phyloP scores from a whole-genome alignment of 2,888 invertebrate species.

The Endomychus coccineus region DNA sequence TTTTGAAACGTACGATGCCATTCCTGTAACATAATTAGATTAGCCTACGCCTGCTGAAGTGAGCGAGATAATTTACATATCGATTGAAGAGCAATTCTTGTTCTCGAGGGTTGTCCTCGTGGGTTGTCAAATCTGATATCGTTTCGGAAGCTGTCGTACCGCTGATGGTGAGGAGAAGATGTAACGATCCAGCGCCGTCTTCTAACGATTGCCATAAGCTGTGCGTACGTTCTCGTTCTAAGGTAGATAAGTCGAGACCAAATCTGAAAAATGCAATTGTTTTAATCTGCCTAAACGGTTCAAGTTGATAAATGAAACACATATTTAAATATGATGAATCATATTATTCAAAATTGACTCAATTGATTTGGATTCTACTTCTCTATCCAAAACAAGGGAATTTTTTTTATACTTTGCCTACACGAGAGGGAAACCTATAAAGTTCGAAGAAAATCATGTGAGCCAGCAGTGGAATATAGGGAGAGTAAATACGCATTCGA shows the following conservation, averaged over 20 bases:
- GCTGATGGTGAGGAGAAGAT: slow-evolving; percentile 86
- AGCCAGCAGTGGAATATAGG: no score
- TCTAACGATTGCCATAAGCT: slow-evolving; percentile 83
- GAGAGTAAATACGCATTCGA: no score
- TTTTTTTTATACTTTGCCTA: no score
- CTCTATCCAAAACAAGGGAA: no score
- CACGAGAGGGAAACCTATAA: no score
- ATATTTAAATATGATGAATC: no score
- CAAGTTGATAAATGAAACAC: no score
- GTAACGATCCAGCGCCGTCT: slow-evolving; percentile 79
- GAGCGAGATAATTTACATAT: slow-evolving; percentile 73
- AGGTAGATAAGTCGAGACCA: slow-evolving; percentile 9
- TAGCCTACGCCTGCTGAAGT: neutral
- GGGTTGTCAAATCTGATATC: slow-evolving; percentile 81
- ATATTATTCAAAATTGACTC: no score
- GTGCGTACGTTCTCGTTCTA: slow-evolving; percentile 76
- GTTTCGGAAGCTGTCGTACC: slow-evolving; percentile 91
- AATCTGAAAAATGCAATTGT: no score
- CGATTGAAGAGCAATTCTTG: slow-evolving; percentile 52
- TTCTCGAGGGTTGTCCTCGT: slow-evolving; percentile 73
- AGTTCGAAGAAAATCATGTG: no score
- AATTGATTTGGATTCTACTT: no score
- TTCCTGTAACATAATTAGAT: slow-evolving; percentile 46
- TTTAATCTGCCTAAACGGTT: no score
- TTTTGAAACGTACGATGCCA: slow-evolving; percentile 63